phyloP scores from a whole-genome alignment of 2,113 vertebrate species.

The Erinaceus europaeus region DNA sequence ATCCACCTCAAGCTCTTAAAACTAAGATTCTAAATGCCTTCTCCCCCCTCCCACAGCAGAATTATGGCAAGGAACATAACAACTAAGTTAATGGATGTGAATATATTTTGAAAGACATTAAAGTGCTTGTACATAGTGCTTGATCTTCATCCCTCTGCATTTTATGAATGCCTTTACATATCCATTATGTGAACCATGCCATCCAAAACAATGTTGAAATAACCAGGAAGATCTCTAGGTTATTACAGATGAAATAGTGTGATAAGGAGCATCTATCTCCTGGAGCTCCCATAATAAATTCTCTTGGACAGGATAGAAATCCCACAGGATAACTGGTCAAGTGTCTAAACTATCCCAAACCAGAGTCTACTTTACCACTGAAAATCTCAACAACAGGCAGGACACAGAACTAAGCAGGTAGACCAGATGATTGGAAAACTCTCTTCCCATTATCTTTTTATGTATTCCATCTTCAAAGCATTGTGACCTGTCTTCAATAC shows the following conservation, averaged over 20 bases:
- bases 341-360: background rate
- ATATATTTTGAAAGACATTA: slow-evolving; percentile 1
- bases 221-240: background rate
- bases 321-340: background rate
- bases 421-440: slow-evolving; percentile 63
- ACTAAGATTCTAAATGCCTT: background rate
- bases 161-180: slow-evolving; percentile 4
- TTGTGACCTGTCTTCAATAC: slow-evolving; percentile 82
- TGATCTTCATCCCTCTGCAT: slow-evolving; percentile 22
- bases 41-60: background rate
- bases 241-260: background rate
- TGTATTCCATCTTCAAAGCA: slow-evolving; percentile 79
- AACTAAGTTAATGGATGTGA: background rate
- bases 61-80: background rate
- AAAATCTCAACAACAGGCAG: slow-evolving; percentile 28
- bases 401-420: slow-evolving; percentile 77
- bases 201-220: slow-evolving; percentile 13
- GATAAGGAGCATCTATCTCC: slow-evolving; percentile 17
- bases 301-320: background rate
- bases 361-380: background rate
- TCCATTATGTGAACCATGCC: background rate
- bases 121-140: background rate
- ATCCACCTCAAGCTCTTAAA: background rate
- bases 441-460: slow-evolving; percentile 79
- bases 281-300: background rate